Evolutionary conservation across 1,140 invertebrate genomes (phyloP), one percentile per base, ranked within the genome.

Genomic region (Penaeus chinensis): DNA sequence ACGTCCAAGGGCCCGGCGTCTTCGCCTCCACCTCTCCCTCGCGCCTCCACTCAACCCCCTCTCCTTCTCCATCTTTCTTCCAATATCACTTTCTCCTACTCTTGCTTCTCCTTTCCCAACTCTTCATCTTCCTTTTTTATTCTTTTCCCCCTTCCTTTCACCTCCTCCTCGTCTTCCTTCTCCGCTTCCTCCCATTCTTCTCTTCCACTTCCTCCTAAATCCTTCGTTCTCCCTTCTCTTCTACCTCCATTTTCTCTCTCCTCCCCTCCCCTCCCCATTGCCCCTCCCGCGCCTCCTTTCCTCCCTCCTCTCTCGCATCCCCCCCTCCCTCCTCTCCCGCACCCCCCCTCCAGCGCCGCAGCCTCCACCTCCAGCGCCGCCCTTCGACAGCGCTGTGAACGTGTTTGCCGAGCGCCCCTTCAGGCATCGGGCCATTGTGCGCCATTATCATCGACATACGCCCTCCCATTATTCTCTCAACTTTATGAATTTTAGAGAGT

Each of bases 401-500:
- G 47, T 47, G 47, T 47, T 47, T 47, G 47, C 2, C 47, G 47
- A 47, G 47, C 47, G 47, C 47, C 47, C 47, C 47, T 47, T 47
- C 47, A 47, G 47, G 47, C 47, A 47, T 7, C 47, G 47, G 47
- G 47, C 47, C 47, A 47, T 47, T 47, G 47, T 47, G 47, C 47
- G 10, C 78, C 24, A n/a, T 74, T 74, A 74, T 74, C 69, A 27
- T 18, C 24, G 69, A 74, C 69, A 74, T 18, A 47, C 20, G 69
- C 69, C 24, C 69, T 24, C 16, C 69, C 69, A 74, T 74, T 74
- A 74, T 74, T 37, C 24, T 37, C 22, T 37, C 69, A 74, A 74
- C 69, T 74, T 74, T 74, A 74, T 74, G 69, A 27, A 74, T 74
- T 74, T 37, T 74, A 37, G 24, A 74, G 69, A 74, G 69, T 74